These are phyloP conservation scores for Camptogramma bilineatum DNA, from an alignment of 2,888 invertebrate genomes.

Conservation along the genomic window DNA sequence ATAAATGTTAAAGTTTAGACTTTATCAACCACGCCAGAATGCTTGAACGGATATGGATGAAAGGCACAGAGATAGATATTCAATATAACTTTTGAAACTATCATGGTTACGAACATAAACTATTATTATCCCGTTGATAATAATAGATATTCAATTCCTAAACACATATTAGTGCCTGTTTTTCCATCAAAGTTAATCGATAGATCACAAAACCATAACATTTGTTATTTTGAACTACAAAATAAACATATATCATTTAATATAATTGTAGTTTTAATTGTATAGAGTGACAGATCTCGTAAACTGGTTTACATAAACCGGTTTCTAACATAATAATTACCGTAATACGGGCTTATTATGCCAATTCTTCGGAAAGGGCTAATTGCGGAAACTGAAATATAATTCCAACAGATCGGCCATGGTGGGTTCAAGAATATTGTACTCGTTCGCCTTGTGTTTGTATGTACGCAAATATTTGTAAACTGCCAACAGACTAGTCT, in stretches of 20 bases:
- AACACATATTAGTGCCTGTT: too few species aligned
- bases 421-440: not conserved
- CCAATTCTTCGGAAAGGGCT: conserved; percentile 1
- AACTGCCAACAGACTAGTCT: not conserved
- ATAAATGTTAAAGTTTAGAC: too few species aligned
- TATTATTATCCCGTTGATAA: too few species aligned
- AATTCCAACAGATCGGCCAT: conserved; percentile 4
- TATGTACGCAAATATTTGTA: not conserved
- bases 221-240: not conserved
- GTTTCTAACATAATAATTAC: conserved; percentile 1
- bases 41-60: too few species aligned
- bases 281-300: not conserved
- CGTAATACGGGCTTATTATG: conserved; percentile 1
- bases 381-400: conserved; percentile 22
- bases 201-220: not conserved
- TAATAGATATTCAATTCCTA: too few species aligned
- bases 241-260: not conserved
- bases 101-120: too few species aligned
- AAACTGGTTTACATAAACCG: not conserved
- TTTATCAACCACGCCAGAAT: too few species aligned
- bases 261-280: not conserved
- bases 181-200: not conserved
- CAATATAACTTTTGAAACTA: too few species aligned
- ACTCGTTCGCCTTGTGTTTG: not conserved
- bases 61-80: too few species aligned